Evolutionary conservation across 2,113 vertebrate genomes (phyloP).

Genomic region (Archilochus colubris): DNA sequence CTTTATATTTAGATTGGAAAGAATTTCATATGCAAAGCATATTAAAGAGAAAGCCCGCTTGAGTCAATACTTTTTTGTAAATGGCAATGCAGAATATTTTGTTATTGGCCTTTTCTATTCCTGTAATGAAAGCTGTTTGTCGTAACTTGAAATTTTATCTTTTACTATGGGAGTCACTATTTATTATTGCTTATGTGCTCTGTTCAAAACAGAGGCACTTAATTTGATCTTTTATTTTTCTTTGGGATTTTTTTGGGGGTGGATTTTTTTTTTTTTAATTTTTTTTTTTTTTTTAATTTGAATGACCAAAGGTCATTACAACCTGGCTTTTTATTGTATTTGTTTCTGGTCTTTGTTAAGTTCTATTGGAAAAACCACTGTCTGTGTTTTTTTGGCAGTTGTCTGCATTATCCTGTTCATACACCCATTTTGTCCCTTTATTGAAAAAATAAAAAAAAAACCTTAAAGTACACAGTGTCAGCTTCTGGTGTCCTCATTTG

Average conservation of each 20-base stretch:
- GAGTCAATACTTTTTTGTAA: constrained; percentile 99
- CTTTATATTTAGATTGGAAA: constrained; percentile 99
- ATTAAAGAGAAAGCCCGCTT: constrained; percentile 97
- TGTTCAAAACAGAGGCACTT: constrained; percentile 96
- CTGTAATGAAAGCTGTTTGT: constrained; percentile 99
- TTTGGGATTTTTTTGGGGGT: constrained; percentile 75
- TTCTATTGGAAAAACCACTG: constrained; percentile 99
- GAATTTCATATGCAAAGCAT: constrained; percentile 99
- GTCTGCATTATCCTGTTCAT: constrained; percentile 99
- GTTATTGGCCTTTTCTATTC: constrained; percentile 99
- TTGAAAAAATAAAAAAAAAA: constrained; percentile 97
- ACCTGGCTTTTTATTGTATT: constrained; percentile 95
- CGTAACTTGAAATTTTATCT: constrained; percentile 99
- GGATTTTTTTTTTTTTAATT: constrained; percentile 45
- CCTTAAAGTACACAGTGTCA: constrained; percentile 90
- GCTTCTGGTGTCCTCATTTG: constrained; percentile 88
- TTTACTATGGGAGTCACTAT: constrained; percentile 99
- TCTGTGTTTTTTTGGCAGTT: constrained; percentile 99
- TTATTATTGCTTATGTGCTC: constrained; percentile 98
- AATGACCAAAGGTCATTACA: constrained; percentile 98
- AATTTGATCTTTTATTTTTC: constrained; percentile 90
- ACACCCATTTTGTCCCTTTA: constrained; percentile 99
- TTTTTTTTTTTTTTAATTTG: constrained; percentile 82
- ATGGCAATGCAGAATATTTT: constrained; percentile 99
- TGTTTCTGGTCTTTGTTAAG: constrained; percentile 99